Evolutionary conservation across 2,113 vertebrate genomes (phyloP), one percentile per base, ranked within the genome.

Genomic region (Microtus montanus): DNA sequence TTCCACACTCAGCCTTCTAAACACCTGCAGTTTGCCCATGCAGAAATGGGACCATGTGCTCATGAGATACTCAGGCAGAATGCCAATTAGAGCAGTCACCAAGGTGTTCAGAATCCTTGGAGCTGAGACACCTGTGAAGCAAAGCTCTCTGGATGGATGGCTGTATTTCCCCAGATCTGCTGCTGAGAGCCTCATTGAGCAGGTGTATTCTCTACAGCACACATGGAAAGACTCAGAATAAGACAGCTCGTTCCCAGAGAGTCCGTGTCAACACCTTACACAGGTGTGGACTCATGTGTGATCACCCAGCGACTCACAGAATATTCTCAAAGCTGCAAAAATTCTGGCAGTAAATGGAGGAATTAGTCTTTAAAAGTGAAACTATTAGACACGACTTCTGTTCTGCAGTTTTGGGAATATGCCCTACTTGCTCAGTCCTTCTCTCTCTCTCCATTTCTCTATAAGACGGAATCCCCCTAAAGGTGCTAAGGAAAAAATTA

Each of bases 401-500:
- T 9, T 95, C 30, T 91, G 6, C 1, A 74, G 33, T 41, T 93
- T 93, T 80, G 83, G 6, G 3, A 83, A 58, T 80, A 30, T 35
- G 26, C 64, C 5, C 89, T 33, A 26, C 41, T 70, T 87, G 33
- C 44, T n/a, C 20, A 14, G 33, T 14, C 44, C 47, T 80, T 9
- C 61, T 78, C 24, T 52, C 22, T 66, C 22, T 86, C 54, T 78
- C 24, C 17, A 15, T 54, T 64, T 86, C 13, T 71, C 33, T 54
- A 33, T 35, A 86, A 0, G 15, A 24, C 3, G 70, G 1, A 4
- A 33, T 49, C 49, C 26, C 9, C 19, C 41, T 58, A 44, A 96
- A 90, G 10, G 47, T 52, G 35, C 30, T 19, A 92, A 89, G 77
- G 77, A 94, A 61, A 12, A 90, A 77, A n/a, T 71, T 89, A 94